Evolutionary conservation across 2,113 vertebrate species (phyloP).

Genomic region (Colinus virginianus): DNA sequence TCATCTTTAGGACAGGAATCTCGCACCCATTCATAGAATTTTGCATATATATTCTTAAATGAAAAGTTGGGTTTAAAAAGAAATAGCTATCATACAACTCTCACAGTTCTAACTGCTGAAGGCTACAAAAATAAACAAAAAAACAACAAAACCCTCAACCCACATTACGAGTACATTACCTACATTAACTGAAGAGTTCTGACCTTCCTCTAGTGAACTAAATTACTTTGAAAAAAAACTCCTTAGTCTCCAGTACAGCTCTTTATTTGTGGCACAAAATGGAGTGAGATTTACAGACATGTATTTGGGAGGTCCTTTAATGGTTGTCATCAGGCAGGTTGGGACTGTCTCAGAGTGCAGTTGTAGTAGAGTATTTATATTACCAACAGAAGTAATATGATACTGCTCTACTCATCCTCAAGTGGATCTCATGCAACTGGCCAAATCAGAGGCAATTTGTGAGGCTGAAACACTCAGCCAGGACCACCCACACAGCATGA

Average conservation of each 20-base stretch:
- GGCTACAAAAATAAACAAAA: not conserved
- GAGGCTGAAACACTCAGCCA: not conserved
- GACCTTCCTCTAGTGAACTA: not conserved
- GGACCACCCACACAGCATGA: not conserved
- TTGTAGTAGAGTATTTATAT: not conserved
- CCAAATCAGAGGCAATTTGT: not conserved
- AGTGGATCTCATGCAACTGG: not conserved
- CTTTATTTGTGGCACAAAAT: not conserved
- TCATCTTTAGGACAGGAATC: not conserved
- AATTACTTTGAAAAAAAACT: not conserved
- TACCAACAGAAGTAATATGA: not conserved
- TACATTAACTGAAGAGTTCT: not conserved
- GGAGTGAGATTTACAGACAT: not conserved
- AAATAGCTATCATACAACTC: not conserved
- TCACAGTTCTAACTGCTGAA: not conserved
- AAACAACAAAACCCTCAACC: too few relatives aligned
- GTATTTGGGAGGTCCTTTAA: not conserved
- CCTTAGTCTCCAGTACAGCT: not conserved
- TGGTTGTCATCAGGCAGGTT: not conserved
- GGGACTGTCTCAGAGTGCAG: not conserved
- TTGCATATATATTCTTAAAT: not conserved
- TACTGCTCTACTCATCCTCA: not conserved
- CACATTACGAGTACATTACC: not conserved
- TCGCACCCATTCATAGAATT: not conserved
- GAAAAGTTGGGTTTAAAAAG: not conserved